Conservation (phyloP, 1,140 invertebrate species). For the Pachypeltis micranthus region DNA sequence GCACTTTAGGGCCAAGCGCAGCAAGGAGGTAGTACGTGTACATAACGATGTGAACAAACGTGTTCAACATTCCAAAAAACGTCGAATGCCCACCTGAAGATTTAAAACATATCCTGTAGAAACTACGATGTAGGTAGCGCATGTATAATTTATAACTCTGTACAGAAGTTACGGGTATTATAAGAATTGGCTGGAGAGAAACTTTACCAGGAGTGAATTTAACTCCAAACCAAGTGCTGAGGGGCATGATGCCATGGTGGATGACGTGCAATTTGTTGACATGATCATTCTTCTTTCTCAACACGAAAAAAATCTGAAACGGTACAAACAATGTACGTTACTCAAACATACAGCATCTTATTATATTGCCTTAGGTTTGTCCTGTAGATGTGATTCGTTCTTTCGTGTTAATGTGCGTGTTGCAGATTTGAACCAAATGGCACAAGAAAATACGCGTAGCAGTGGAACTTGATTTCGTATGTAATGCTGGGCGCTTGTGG, state of each 20-base stretch:
- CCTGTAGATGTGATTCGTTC: no score
- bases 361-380: no score
- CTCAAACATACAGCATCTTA: no score
- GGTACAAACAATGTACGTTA: no score
- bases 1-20: conserved; percentile 68
- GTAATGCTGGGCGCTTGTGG: no score
- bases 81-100: conserved; percentile 67
- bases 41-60: conserved; percentile 76
- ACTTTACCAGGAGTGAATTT: conserved; percentile 79
- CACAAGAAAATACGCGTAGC: no score
- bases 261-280: conserved; percentile 88
- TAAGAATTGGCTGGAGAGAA: no score
- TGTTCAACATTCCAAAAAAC: conserved; percentile 75
- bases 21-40: conserved; percentile 77
- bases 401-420: no score
- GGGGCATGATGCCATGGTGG: conserved; percentile 92
- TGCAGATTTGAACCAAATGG: no score
- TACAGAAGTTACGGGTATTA: not conserved
- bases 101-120: no score
- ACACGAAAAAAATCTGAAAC: conserved; percentile 76
- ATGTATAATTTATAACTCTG: not conserved
- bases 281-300: conserved; percentile 86
- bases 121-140: not conserved
- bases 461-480: no score
- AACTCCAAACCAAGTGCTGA: conserved; percentile 93